These are phyloP conservation scores for Tachycineta bicolor DNA, from an alignment of 2,113 vertebrate genomes.

Conservation along the genomic window DNA sequence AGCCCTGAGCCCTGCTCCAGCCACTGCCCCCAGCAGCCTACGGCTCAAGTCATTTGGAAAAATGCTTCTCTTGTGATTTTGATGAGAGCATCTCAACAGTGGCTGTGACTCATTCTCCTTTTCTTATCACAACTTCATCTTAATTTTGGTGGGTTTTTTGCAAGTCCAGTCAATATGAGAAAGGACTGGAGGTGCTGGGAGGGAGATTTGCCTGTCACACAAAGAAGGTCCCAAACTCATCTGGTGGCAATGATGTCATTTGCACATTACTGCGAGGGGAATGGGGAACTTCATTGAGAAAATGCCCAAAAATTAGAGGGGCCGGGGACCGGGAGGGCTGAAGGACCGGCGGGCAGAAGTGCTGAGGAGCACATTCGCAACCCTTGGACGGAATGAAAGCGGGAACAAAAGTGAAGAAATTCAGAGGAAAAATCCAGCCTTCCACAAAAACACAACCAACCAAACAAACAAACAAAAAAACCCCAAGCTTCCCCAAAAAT, in stretches of 20 bases:
- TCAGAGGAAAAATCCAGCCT: neutral
- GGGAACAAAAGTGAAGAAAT: neutral
- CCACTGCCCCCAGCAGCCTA: neutral
- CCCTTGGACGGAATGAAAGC: neutral
- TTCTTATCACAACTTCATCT: neutral
- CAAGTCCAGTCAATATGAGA: neutral
- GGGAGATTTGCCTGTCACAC: neutral
- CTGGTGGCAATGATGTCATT: neutral
- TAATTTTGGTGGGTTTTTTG: neutral
- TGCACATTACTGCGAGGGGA: neutral
- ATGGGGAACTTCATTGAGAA: neutral
- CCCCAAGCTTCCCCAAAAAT: neutral
- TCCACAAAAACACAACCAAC: neutral
- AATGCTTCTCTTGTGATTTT: constrained; percentile 39
- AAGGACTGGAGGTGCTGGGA: neutral
- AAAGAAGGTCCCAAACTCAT: neutral
- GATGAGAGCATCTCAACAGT: neutral
- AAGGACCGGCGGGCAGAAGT: no score
- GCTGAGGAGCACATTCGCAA: neutral
- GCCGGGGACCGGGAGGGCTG: rapidly evolving
- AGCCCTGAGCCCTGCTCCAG: neutral
- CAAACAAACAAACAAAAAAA: no score
- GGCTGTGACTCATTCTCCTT: constrained; percentile 26
- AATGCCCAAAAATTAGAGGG: neutral
- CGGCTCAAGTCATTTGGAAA: constrained; percentile 56